phyloP scores from a whole-genome alignment of 2,888 invertebrate species.

The Nephrocerus scutellatus region DNA sequence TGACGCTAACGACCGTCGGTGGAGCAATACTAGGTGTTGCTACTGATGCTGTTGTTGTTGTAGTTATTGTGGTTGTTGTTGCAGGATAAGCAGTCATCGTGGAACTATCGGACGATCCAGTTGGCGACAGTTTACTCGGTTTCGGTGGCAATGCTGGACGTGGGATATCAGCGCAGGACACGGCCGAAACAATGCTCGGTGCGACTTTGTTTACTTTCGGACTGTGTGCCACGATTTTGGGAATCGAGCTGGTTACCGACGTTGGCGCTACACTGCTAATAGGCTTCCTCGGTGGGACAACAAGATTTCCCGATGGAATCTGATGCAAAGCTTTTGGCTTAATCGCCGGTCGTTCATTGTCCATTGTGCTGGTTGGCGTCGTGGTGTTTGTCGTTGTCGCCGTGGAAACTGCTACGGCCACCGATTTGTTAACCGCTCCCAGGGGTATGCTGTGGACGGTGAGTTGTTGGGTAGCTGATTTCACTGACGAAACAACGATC shows the following conservation, averaged over 20 bases:
- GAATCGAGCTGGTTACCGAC: constrained; percentile 51
- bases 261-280: constrained; percentile 81
- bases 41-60: constrained; percentile 40
- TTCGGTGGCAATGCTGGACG: constrained; percentile 80
- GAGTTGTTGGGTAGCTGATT: constrained; percentile 45
- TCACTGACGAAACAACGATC: constrained; percentile 33
- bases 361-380: constrained; percentile 22
- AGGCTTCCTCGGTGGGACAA: constrained; percentile 62
- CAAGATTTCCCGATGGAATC: constrained; percentile 37
- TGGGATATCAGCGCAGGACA: constrained; percentile 17
- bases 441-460: constrained; percentile 54
- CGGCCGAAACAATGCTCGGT: constrained; percentile 38
- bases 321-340: constrained; percentile 45
- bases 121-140: constrained; percentile 55
- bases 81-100: constrained; percentile 9
- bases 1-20: constrained; percentile 24
- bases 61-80: constrained; percentile 3
- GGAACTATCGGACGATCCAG: constrained; percentile 38
- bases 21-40: constrained; percentile 4
- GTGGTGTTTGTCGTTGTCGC: constrained; percentile 28
- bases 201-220: constrained; percentile 50
- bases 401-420: constrained; percentile 40
- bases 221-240: constrained; percentile 45
- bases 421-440: constrained; percentile 45
- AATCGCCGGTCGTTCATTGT: constrained; percentile 30